These are phyloP conservation scores for Crotalus viridis DNA, from an alignment of 2,113 vertebrate species.

Conservation along the genomic window DNA sequence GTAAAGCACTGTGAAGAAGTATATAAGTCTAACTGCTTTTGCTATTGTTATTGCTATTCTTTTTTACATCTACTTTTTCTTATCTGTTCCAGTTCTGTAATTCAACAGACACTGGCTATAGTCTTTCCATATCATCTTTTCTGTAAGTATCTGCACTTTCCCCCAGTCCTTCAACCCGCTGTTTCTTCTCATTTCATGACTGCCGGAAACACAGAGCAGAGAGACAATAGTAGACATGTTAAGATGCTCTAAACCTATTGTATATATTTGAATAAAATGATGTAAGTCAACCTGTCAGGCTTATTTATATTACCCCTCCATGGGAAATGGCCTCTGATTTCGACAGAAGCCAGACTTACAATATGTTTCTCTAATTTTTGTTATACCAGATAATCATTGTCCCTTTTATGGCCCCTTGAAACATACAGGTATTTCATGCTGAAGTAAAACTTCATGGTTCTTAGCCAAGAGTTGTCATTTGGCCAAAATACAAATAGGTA, in stretches of 20 bases:
- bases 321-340: neutral
- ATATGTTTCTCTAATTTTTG: neutral
- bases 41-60: neutral
- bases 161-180: neutral
- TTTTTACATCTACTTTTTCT: neutral
- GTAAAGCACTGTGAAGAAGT: neutral
- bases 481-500: slow-evolving; percentile 2
- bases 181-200: neutral
- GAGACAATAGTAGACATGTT: neutral
- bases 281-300: slow-evolving; percentile 16
- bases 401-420: neutral
- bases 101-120: neutral
- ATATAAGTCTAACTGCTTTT: neutral
- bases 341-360: slow-evolving; percentile 23
- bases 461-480: neutral
- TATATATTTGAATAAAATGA: slow-evolving; percentile 25
- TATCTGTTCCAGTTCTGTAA: neutral
- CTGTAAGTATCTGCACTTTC: neutral
- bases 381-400: neutral
- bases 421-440: neutral
- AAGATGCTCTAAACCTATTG: slow-evolving; percentile 11
- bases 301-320: slow-evolving; percentile 17
- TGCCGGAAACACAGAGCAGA: neutral
- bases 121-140: neutral
- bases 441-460: neutral